Percentiles rank a stretch among this genome's conserved stretches.
Evolutionary conservation across 35 echinoderm and acorn worm species (phyloP).

Genomic region (Lytechinus pictus): DNA sequence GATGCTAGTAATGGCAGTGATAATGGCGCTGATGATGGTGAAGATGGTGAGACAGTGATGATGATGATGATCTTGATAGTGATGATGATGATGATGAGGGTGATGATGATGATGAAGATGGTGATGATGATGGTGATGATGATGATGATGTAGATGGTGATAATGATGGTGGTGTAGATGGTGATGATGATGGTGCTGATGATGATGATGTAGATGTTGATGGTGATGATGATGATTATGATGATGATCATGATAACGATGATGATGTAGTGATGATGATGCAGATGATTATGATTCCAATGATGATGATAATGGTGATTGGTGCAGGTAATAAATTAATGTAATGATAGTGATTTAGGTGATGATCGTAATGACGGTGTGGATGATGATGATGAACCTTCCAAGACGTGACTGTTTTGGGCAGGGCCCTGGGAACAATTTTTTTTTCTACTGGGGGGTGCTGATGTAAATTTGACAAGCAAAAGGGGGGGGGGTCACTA

Average conservation of each 20-base stretch:
- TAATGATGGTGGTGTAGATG: constrained; percentile 31
- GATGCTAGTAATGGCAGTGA: background rate
- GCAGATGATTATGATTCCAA: background rate
- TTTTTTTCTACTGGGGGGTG: too few relatives aligned
- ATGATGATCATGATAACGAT: constrained; percentile 8
- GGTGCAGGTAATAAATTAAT: background rate
- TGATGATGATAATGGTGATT: background rate
- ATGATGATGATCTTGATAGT: constrained; percentile 20
- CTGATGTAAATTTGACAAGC: too few relatives aligned
- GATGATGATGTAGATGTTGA: constrained; percentile 19
- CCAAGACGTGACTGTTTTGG: too few relatives aligned
- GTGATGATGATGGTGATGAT: background rate
- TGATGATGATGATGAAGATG: background rate
- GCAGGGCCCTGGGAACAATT: too few relatives aligned
- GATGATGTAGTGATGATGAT: constrained; percentile 36
- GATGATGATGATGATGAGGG: constrained; percentile 33
- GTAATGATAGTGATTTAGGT: too few relatives aligned
- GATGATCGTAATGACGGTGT: too few relatives aligned
- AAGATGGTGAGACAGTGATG: background rate
- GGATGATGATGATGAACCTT: too few relatives aligned
- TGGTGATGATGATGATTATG: constrained; percentile 14
- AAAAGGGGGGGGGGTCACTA: too few relatives aligned
- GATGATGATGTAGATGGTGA: background rate
- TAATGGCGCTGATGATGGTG: background rate
- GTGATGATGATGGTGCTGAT: constrained; percentile 21